Conservation (phyloP, 2,888 invertebrate genomes). For the Tetragonisca angustula region DNA sequence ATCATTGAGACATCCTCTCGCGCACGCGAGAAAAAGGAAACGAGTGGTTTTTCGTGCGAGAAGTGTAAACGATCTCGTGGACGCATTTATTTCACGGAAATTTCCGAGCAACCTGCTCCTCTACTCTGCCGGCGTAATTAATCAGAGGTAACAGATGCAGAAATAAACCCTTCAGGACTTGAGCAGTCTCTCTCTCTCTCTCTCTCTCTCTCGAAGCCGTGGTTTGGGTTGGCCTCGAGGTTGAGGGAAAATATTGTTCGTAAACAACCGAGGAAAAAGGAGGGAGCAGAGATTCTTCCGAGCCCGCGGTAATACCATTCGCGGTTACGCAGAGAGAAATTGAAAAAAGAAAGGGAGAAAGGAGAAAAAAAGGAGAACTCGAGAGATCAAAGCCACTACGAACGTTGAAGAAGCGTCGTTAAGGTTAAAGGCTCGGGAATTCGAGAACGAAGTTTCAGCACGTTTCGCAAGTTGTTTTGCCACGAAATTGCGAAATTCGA, state of each 20-base stretch:
- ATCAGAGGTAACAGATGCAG: slow-evolving; percentile 52
- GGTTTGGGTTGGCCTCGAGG: no score
- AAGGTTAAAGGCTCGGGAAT: background rate
- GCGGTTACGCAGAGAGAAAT: background rate
- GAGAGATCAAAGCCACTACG: background rate
- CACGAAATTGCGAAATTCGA: background rate
- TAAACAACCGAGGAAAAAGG: background rate
- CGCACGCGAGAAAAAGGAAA: background rate
- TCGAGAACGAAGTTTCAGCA: background rate
- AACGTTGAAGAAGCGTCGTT: background rate
- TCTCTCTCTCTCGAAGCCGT: background rate
- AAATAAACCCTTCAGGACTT: slow-evolving; percentile 22
- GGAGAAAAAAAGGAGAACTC: no score
- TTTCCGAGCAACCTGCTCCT: background rate
- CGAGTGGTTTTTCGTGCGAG: background rate
- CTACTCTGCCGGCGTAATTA: slow-evolving; percentile 15
- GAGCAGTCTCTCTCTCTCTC: slow-evolving; percentile 8
- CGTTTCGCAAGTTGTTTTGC: background rate
- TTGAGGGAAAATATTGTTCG: slow-evolving; percentile 10
- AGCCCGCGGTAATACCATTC: background rate
- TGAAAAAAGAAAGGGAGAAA: background rate
- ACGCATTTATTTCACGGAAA: slow-evolving; percentile 6
- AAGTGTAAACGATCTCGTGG: background rate
- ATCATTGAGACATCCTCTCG: no score
- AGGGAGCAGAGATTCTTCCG: background rate